Conservation (phyloP, 2,888 invertebrate genomes). For the Escarpia spicata region DNA sequence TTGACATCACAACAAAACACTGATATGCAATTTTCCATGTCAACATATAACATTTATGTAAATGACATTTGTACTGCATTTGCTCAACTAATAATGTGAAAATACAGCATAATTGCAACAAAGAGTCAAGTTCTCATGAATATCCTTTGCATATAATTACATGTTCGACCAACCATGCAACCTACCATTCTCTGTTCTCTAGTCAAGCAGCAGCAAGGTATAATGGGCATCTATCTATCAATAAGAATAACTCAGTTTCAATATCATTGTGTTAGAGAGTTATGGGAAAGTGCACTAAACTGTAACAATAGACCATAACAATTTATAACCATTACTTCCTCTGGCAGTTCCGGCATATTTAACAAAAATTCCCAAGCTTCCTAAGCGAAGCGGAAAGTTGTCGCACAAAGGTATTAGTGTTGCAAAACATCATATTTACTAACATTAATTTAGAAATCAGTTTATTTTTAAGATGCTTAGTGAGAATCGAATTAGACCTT, state of each 20-base stretch:
- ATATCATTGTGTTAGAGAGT: not conserved
- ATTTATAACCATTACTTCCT: not conserved
- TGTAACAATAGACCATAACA: not conserved
- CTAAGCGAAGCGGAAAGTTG: too few relatives aligned
- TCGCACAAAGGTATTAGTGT: too few relatives aligned
- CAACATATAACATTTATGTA: not conserved
- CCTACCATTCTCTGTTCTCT: not conserved
- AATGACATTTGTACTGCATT: not conserved
- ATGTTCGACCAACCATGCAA: constrained; percentile 2
- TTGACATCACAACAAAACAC: not conserved
- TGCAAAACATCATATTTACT: too few relatives aligned
- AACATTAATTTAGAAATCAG: too few relatives aligned
- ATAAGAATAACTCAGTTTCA: constrained; percentile 2
- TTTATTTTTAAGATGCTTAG: too few relatives aligned
- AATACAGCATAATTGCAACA: not conserved
- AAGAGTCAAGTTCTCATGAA: not conserved
- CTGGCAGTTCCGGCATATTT: not conserved
- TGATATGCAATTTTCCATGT: not conserved
- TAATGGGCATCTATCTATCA: not conserved
- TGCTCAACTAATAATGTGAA: not conserved
- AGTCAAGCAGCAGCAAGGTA: not conserved
- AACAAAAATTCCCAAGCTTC: not conserved
- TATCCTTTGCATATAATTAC: constrained; percentile 3
- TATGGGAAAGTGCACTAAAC: not conserved
- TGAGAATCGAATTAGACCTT: too few relatives aligned